A percentile compares a stretch with the other conserved stretches of the same genome.
Conservation (phyloP, 2,888 invertebrate genomes). For the Eupithecia exiguata region DNA sequence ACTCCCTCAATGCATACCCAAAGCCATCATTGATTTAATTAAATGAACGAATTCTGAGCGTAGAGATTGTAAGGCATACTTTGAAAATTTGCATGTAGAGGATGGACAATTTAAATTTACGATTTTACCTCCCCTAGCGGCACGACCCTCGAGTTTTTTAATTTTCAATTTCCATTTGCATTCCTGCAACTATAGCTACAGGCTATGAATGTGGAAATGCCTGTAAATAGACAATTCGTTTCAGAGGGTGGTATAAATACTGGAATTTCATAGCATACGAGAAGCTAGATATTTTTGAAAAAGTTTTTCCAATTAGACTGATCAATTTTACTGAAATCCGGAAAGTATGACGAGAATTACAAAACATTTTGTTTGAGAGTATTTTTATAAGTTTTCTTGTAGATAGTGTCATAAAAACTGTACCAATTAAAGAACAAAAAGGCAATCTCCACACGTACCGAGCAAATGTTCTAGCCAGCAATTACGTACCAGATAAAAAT, state of each 20-base stretch:
- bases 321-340: neutral
- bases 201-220: constrained; percentile 26
- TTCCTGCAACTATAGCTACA: constrained; percentile 62
- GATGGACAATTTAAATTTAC: constrained; percentile 83
- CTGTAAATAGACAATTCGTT: constrained; percentile 10
- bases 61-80: constrained; percentile 71
- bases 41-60: constrained; percentile 44
- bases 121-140: constrained; percentile 73
- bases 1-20: constrained; percentile 27
- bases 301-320: neutral
- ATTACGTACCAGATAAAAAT: constrained; percentile 75
- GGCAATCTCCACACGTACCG: constrained; percentile 57
- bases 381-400: neutral
- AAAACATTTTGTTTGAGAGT: neutral
- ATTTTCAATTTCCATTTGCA: constrained; percentile 83
- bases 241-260: neutral
- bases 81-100: constrained; percentile 80
- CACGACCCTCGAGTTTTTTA: constrained; percentile 80
- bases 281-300: neutral
- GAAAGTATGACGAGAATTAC: neutral
- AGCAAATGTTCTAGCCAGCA: constrained; percentile 75
- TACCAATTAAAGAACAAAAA: constrained; percentile 49
- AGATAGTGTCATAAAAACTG: constrained; percentile 33
- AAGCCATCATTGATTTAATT: constrained; percentile 43
- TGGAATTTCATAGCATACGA: neutral